These are phyloP conservation scores for Epizoanthus stellaris DNA, from an alignment of 92 coral and sea anemone genomes.

Conservation along the genomic window DNA sequence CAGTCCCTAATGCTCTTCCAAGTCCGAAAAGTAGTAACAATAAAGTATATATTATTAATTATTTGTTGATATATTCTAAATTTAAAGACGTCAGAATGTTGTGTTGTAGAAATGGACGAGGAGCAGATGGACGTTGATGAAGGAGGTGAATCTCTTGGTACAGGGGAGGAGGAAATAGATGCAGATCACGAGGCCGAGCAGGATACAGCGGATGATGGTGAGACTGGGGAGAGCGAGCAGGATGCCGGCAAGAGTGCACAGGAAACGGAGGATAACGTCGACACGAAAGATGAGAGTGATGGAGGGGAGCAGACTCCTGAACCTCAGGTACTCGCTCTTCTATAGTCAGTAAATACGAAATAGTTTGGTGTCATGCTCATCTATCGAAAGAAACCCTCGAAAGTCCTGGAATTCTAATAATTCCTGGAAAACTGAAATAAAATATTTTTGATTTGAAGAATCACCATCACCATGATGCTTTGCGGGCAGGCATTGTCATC, in stretches of 20 bases:
- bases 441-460: no score
- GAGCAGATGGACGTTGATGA: conserved; percentile 56
- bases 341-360: no score
- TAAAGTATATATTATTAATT: background rate
- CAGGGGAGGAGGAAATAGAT: conserved; percentile 35
- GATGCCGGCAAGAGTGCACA: conserved; percentile 16
- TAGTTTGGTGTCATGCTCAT: no score
- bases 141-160: conserved; percentile 36
- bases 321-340: conserved; percentile 30
- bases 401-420: no score
- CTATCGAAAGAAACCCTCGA: no score
- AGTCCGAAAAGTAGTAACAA: background rate
- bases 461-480: no score
- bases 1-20: no score
- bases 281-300: conserved; percentile 57
- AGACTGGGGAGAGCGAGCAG: conserved; percentile 30
- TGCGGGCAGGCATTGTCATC: no score
- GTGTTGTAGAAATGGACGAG: conserved; percentile 35
- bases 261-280: conserved; percentile 42
- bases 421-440: no score
- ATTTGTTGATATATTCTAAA: background rate
- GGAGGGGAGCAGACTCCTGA: conserved; percentile 29
- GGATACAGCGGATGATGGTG: conserved; percentile 25
- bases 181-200: conserved; percentile 21
- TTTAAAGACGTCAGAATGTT: background rate